Percentiles rank a stretch among this genome's conserved stretches.
Evolutionary conservation across 2,113 vertebrate genomes (phyloP).

Genomic region (Perca schrenkii): DNA sequence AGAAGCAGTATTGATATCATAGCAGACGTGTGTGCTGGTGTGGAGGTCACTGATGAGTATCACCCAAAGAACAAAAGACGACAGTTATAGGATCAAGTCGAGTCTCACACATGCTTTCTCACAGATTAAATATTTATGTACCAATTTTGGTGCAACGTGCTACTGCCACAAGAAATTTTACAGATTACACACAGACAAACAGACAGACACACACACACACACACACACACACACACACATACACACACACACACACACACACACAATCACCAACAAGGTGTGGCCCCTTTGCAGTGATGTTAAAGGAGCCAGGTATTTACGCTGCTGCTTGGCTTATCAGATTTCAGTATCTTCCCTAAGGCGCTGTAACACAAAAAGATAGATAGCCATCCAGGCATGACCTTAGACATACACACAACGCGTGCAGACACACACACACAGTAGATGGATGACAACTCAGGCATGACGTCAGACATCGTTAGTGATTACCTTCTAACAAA

Average conservation of each 20-base stretch:
- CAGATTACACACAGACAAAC: conserved; percentile 3
- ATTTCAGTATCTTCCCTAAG: conserved; percentile 78
- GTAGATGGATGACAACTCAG: conserved; percentile 45
- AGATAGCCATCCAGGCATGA: conserved; percentile 83
- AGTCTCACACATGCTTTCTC: conserved; percentile 15
- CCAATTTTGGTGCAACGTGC: conserved; percentile 11
- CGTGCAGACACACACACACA: not conserved
- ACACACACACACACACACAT: conserved; percentile 4
- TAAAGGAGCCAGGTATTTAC: conserved; percentile 82
- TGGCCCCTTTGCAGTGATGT: conserved; percentile 69
- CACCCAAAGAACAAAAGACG: conserved; percentile 42
- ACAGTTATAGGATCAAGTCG: conserved; percentile 32
- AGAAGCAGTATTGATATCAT: not conserved
- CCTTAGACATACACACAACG: conserved; percentile 72
- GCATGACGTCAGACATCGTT: conserved; percentile 54
- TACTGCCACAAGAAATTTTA: conserved; percentile 19
- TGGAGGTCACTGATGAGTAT: conserved; percentile 39
- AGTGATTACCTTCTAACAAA: conserved; percentile 42
- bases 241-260: conserved; percentile 14
- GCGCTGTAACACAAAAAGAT: conserved; percentile 80
- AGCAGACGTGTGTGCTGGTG: conserved; percentile 20
- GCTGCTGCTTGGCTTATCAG: conserved; percentile 80
- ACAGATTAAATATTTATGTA: not conserved
- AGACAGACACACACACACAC: not conserved
- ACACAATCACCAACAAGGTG: conserved; percentile 52